These are phyloP conservation scores for Paedocypris micromegethes DNA, from an alignment of 2,797 vertebrate genomes.

Conservation along the genomic window DNA sequence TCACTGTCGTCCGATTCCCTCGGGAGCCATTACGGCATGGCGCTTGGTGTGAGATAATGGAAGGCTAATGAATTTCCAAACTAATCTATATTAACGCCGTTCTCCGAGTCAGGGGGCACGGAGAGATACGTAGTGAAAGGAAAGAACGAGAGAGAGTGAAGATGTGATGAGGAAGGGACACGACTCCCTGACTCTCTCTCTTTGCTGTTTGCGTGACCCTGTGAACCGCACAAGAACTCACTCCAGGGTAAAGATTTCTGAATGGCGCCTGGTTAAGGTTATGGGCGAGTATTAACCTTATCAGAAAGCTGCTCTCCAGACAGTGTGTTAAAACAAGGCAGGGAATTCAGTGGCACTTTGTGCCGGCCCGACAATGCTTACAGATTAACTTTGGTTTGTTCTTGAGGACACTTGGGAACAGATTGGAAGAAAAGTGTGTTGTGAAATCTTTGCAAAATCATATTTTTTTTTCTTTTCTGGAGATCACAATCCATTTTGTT, in stretches of 20 bases:
- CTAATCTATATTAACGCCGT: constrained; percentile 64
- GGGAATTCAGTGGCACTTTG: constrained; percentile 14
- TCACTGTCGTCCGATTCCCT: constrained; percentile 21
- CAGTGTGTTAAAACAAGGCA: constrained; percentile 27
- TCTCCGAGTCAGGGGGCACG: constrained; percentile 31
- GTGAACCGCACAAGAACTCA: constrained; percentile 26
- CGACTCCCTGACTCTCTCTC: constrained; percentile 31
- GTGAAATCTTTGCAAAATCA: neutral
- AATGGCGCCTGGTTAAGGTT: constrained; percentile 24
- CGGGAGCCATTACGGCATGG: constrained; percentile 60
- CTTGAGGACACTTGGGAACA: constrained; percentile 1
- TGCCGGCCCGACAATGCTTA: neutral
- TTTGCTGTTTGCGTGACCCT: constrained; percentile 33
- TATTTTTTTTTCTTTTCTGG: no score
- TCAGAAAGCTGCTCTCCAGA: constrained; percentile 28
- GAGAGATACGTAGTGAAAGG: constrained; percentile 17
- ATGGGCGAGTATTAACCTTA: constrained; percentile 22
- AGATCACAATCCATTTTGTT: no score
- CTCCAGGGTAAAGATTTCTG: constrained; percentile 30
- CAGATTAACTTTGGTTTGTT: constrained; percentile 17
- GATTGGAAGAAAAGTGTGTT: neutral
- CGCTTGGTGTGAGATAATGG: constrained; percentile 63
- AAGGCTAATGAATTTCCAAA: constrained; percentile 67
- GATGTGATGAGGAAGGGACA: constrained; percentile 3
- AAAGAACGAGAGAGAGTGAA: neutral